These are phyloP conservation scores for Casuarius casuarius DNA, from an alignment of 2,113 vertebrate genomes.

Conservation along the genomic window DNA sequence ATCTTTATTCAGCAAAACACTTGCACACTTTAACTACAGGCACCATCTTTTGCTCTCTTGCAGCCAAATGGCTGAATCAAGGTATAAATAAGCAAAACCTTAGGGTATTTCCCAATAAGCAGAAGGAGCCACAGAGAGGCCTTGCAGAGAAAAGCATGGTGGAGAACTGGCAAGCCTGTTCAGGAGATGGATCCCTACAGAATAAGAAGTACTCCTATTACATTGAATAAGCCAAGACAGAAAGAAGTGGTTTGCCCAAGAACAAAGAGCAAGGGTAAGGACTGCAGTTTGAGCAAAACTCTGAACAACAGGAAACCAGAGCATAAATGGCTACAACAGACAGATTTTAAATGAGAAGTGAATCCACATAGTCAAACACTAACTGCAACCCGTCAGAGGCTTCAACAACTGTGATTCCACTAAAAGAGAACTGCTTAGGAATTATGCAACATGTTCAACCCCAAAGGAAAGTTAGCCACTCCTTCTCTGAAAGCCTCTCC, in stretches of 20 bases:
- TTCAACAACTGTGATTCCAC: not conserved
- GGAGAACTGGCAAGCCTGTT: not conserved
- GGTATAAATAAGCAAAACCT: not conserved
- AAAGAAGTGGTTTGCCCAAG: not conserved
- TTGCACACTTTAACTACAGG: fast-evolving
- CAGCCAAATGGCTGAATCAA: fast-evolving
- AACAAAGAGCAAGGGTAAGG: not conserved
- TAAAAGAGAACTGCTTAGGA: not conserved
- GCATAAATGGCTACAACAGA: not conserved
- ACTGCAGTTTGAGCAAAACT: not conserved
- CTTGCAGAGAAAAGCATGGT: fast-evolving
- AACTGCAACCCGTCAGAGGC: not conserved
- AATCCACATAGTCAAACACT: not conserved
- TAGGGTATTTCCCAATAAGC: not conserved
- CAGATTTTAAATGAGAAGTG: not conserved
- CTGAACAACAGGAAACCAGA: not conserved
- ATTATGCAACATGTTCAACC: too few relatives aligned
- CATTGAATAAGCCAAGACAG: not conserved
- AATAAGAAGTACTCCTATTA: not conserved
- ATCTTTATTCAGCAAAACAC: not conserved
- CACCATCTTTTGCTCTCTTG: not conserved
- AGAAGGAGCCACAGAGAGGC: not conserved
- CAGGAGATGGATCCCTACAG: not conserved
- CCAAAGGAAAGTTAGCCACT: not conserved
- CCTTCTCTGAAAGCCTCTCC: not conserved